phyloP scores from a whole-genome alignment of 2,797 vertebrate genomes.

The Odontamblyopus lacepedii region DNA sequence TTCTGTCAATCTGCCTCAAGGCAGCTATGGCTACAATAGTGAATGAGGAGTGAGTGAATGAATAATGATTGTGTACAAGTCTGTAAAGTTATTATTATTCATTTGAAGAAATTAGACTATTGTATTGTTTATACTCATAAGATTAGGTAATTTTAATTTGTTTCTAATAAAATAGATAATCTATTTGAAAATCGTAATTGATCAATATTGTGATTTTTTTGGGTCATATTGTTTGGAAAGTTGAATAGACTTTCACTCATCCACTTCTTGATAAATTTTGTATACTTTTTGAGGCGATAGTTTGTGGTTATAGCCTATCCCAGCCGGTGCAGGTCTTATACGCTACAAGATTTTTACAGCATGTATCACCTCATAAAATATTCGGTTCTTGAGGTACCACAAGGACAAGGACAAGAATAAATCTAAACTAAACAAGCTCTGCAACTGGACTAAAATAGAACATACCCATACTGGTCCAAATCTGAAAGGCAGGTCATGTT shows the following conservation, averaged over 20 bases:
- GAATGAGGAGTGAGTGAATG: too few relatives aligned
- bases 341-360: not conserved
- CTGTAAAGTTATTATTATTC: too few relatives aligned
- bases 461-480: not conserved
- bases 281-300: not conserved
- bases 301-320: not conserved
- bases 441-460: not conserved
- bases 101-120: too few relatives aligned
- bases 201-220: too few relatives aligned
- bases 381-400: not conserved
- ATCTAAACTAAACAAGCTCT: not conserved
- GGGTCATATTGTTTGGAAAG: too few relatives aligned
- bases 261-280: not conserved
- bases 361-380: not conserved
- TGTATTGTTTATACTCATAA: too few relatives aligned
- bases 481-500: not conserved
- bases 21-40: too few relatives aligned
- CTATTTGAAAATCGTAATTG: too few relatives aligned
- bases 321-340: not conserved
- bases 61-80: too few relatives aligned
- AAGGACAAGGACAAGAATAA: not conserved
- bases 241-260: not conserved
- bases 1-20: too few relatives aligned
- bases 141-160: too few relatives aligned
- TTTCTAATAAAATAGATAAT: too few relatives aligned